Base-by-base conservation (phyloP, 2,113 vertebrate genomes). In the Mionectes macconnelli region DNA sequence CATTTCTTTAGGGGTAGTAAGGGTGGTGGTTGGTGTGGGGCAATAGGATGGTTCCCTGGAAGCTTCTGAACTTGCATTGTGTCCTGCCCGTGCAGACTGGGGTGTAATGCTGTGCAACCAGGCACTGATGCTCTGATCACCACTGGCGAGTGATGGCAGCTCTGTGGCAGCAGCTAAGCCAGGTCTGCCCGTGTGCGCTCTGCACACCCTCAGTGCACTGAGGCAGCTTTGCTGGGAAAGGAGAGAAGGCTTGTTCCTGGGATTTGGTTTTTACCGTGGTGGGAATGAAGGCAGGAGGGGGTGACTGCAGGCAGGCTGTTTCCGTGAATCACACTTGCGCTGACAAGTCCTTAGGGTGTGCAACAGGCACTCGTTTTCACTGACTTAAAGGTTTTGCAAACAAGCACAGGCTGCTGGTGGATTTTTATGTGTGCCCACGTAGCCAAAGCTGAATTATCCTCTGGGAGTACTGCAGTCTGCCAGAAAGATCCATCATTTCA, bases 401-500 rank as follows among this genome's bases (percentile, higher is more conserved):
- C 64, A 74, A 81, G 42, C 6, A 1, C 40, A 39, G 76, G 50
- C 83, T 94, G 79, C 64, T 31, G 40, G 45, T 69, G 76, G 30
- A 49, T 90, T 90, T 90, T 95, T 87, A 33, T 90, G 52, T 74
- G 56, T 78, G 59, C 75, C 83, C 83, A 73, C 15, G 4, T 83
- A 86, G 59, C 76, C 7, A 33, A 63, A 69, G 63, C 68, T 37
- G 89, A 92, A 10, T 78, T 88, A 59, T 75, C 91, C 76, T 60
- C 40, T 4, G 49, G 77, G 77, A 87, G 31, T 31, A 23, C 45
- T 75, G 19, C 49, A 50, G 60, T 20, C 81, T 82, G 81, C 84
- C 77, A 84, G 92, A 35, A 70, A 89, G 89, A 95, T 91, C 87
- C 87, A 84, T 94, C 64, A 55, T 95, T 95, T 96, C 79, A 74